Conservation (phyloP, 2,797 vertebrate species). For the Acipenser oxyrinchus region DNA sequence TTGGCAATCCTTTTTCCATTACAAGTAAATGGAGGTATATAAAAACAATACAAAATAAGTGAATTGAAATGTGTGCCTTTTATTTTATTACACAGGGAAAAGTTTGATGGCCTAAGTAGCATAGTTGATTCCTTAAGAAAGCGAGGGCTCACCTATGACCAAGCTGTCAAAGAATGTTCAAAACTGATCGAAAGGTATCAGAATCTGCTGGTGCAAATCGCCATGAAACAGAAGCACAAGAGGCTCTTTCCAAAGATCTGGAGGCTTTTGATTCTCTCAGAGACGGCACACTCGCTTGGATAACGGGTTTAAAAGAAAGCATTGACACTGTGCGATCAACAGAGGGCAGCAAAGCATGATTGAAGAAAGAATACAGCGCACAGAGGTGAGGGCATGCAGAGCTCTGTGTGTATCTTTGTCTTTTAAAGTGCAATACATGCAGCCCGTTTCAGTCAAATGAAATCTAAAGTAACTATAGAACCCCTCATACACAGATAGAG, state of each 20-base stretch:
- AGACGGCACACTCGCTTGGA: constrained; percentile 49
- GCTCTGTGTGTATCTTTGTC: constrained; percentile 24
- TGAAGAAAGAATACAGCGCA: constrained; percentile 52
- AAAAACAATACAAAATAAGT: neutral
- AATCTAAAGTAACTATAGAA: too few species aligned
- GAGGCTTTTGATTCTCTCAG: constrained; percentile 52
- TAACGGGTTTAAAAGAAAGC: constrained; percentile 53
- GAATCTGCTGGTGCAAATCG: constrained; percentile 50
- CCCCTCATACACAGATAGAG: too few species aligned
- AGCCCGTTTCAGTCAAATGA: too few species aligned
- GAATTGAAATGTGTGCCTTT: constrained; percentile 7
- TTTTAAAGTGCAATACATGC: too few species aligned
- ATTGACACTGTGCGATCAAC: constrained; percentile 42
- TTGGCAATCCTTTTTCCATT: neutral
- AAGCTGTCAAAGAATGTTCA: constrained; percentile 53
- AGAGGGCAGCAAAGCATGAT: constrained; percentile 46
- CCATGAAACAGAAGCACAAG: constrained; percentile 34
- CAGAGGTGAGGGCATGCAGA: constrained; percentile 59
- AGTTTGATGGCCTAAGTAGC: constrained; percentile 55
- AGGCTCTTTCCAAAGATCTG: constrained; percentile 44
- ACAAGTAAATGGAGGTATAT: neutral
- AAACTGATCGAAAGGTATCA: constrained; percentile 60
- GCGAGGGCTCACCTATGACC: constrained; percentile 58
- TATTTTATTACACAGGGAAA: constrained; percentile 47
- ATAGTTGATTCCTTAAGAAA: constrained; percentile 57